Evolutionary conservation across 2,113 vertebrate genomes (phyloP).

Genomic region (Embiotoca jacksoni): DNA sequence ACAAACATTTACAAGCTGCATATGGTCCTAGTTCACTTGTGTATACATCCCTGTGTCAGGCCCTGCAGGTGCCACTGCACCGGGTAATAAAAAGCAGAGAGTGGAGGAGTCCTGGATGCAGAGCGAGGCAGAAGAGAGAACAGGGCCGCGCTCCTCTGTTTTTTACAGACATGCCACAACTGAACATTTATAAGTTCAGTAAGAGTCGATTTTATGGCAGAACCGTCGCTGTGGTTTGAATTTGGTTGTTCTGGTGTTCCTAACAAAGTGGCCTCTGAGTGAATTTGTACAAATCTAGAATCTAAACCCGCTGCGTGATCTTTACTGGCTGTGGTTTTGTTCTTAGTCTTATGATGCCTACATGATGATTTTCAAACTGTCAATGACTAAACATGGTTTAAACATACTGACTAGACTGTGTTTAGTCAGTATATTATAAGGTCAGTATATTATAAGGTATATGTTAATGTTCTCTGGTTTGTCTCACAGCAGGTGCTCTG

Average conservation of each 20-base stretch:
- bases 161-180: conserved; percentile 29
- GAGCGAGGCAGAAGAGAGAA: conserved; percentile 26
- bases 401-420: conserved; percentile 7
- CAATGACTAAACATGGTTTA: too few species aligned
- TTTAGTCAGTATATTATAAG: conserved; percentile 1
- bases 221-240: background rate
- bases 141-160: conserved; percentile 35
- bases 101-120: conserved; percentile 40
- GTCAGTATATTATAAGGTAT: background rate
- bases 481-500: conserved; percentile 52
- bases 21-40: conserved; percentile 72
- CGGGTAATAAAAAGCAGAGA: conserved; percentile 74
- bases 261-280: background rate
- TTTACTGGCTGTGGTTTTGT: background rate
- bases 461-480: conserved; percentile 7
- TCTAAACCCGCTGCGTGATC: background rate
- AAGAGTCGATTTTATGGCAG: background rate
- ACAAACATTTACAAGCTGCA: conserved; percentile 72
- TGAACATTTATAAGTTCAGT: background rate
- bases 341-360: background rate
- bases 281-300: background rate
- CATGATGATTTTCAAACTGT: too few species aligned
- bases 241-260: background rate
- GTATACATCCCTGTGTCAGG: conserved; percentile 53
- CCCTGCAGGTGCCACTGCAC: conserved; percentile 78